These are phyloP conservation scores for Euzophera pinguis DNA, from an alignment of 2,888 invertebrate genomes.

Conservation along the genomic window DNA sequence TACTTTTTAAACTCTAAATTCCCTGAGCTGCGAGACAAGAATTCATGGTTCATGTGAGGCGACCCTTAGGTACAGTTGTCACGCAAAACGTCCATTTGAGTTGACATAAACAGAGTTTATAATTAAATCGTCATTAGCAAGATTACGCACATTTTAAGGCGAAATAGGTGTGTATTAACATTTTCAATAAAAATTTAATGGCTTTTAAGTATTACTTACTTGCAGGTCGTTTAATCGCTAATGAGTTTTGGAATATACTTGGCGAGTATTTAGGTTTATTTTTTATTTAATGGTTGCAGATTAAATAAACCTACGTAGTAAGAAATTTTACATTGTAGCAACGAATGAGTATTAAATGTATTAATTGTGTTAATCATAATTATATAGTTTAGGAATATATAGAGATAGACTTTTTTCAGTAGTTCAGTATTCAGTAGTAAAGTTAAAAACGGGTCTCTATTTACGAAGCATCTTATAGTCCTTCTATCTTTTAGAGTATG, in stretches of 20 bases:
- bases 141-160: slow-evolving; percentile 19
- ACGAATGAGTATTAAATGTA: too few species aligned
- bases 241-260: not conserved
- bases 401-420: too few species aligned
- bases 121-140: slow-evolving; percentile 46
- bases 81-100: slow-evolving; percentile 46
- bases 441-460: too few species aligned
- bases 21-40: too few species aligned
- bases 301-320: too few species aligned
- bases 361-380: too few species aligned
- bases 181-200: slow-evolving; percentile 12
- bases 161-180: not conserved
- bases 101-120: slow-evolving; percentile 32
- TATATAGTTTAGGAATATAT: too few species aligned
- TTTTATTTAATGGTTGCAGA: not conserved
- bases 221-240: slow-evolving; percentile 1
- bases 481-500: too few species aligned
- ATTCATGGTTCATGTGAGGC: slow-evolving; percentile 16
- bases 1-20: too few species aligned
- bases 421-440: too few species aligned
- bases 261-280: not conserved
- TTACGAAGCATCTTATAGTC: too few species aligned
- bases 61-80: slow-evolving; percentile 30
- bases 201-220: slow-evolving; percentile 9
- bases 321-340: too few species aligned